These are phyloP conservation scores for Tineola bisselliella DNA, from an alignment of 2,888 invertebrate genomes.

Conservation along the genomic window DNA sequence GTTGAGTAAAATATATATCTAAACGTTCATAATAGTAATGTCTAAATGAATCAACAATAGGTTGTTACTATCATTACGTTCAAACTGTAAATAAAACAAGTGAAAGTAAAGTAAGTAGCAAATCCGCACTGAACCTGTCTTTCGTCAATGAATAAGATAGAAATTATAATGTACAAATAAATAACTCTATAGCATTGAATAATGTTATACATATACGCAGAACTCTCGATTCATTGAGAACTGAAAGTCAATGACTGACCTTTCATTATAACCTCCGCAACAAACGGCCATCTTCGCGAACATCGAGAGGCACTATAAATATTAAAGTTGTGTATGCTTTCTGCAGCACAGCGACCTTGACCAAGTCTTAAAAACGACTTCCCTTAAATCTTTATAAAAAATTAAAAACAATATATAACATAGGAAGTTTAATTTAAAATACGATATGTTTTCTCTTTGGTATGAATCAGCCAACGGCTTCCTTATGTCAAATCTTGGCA, in stretches of 20 bases:
- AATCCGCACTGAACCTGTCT: background rate
- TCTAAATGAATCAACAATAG: too few species aligned
- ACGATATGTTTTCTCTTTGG: too few species aligned
- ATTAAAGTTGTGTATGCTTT: background rate
- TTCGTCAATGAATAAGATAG: background rate
- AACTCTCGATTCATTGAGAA: constrained; percentile 6
- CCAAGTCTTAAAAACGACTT: background rate
- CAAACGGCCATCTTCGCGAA: background rate
- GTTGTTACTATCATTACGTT: too few species aligned
- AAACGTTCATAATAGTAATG: background rate
- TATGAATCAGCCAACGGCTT: too few species aligned
- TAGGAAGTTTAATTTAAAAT: too few species aligned
- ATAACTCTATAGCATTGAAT: background rate
- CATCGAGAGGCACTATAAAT: background rate
- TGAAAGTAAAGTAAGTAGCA: background rate
- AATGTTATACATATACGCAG: background rate
- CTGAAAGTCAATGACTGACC: constrained; percentile 5
- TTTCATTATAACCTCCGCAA: background rate
- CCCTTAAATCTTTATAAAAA: constrained; percentile 5
- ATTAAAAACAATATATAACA: too few species aligned
- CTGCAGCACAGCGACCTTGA: background rate
- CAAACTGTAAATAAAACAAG: background rate
- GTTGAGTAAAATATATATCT: background rate
- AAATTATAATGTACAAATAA: background rate
- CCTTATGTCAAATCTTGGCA: too few species aligned